Evolutionary conservation across 2,113 vertebrate species (phyloP).

Genomic region (Microtus ochrogaster): DNA sequence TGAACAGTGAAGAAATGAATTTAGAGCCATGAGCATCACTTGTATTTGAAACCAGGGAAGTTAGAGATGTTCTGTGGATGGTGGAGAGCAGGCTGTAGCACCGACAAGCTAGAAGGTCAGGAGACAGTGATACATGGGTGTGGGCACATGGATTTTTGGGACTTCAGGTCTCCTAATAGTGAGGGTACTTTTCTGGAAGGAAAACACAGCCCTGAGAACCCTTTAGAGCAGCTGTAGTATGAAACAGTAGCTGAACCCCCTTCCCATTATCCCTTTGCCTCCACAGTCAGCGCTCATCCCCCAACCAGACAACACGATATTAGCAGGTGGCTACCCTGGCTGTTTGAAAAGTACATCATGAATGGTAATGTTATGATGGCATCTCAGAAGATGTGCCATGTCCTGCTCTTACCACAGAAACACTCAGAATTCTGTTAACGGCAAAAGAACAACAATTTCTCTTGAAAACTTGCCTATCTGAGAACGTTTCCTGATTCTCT

Average conservation of each 20-base stretch:
- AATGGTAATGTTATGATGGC: constrained; percentile 81
- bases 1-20: neutral
- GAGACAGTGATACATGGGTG: neutral
- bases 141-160: neutral
- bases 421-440: constrained; percentile 61
- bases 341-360: constrained; percentile 78
- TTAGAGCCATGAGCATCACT: accelerated
- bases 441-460: constrained; percentile 16
- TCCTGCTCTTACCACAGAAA: constrained; percentile 78
- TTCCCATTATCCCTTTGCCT: constrained; percentile 65
- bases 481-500: neutral
- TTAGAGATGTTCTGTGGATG: neutral
- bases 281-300: constrained; percentile 71
- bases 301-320: constrained; percentile 43
- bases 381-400: constrained; percentile 78
- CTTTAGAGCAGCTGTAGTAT: neutral
- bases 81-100: accelerated
- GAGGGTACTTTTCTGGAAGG: neutral
- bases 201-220: constrained; percentile 61
- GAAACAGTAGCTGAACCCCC: constrained; percentile 29
- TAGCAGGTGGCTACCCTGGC: constrained; percentile 74
- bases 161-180: neutral
- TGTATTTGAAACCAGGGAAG: neutral
- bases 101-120: neutral
- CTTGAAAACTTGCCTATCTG: neutral